A percentile compares a stretch with the other conserved stretches of the same genome.
phyloP scores from a whole-genome alignment of 1,140 invertebrate genomes.

The Scaptomyza pallida region DNA sequence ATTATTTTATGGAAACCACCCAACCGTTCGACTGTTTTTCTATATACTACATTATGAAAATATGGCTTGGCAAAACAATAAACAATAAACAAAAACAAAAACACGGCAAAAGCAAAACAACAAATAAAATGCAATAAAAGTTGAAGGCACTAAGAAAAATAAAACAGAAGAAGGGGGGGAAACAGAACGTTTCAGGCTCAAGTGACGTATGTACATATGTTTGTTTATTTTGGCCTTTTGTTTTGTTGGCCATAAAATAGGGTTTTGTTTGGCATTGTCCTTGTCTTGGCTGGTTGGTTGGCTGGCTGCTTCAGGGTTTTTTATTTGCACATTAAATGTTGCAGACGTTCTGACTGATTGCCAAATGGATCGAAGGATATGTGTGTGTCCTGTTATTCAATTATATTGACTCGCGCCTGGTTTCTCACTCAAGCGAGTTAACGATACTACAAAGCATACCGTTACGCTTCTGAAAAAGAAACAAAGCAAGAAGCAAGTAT shows the following conservation, averaged over 20 bases:
- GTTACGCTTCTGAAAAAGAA: conserved; percentile 13
- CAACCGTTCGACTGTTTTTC: conserved; percentile 28
- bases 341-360: conserved; percentile 78
- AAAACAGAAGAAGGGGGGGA: too few species aligned
- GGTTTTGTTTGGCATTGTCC: conserved; percentile 76
- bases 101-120: conserved; percentile 28
- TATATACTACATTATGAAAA: conserved; percentile 49
- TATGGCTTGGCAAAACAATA: conserved; percentile 42
- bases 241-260: conserved; percentile 71
- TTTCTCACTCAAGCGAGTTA: conserved; percentile 69
- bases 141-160: conserved; percentile 25
- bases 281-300: conserved; percentile 58
- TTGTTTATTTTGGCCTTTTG: conserved; percentile 60
- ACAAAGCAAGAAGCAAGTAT: neutral
- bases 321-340: conserved; percentile 83
- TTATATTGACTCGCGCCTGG: conserved; percentile 79
- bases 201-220: conserved; percentile 36
- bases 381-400: conserved; percentile 64
- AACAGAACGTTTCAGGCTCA: neutral
- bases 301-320: conserved; percentile 51
- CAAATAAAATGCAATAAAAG: conserved; percentile 69
- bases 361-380: conserved; percentile 50
- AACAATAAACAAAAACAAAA: conserved; percentile 17
- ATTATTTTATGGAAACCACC: conserved; percentile 65
- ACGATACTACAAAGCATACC: conserved; percentile 43